Conservation (phyloP, 1,140 invertebrate species). For the Hestina assimilis region DNA sequence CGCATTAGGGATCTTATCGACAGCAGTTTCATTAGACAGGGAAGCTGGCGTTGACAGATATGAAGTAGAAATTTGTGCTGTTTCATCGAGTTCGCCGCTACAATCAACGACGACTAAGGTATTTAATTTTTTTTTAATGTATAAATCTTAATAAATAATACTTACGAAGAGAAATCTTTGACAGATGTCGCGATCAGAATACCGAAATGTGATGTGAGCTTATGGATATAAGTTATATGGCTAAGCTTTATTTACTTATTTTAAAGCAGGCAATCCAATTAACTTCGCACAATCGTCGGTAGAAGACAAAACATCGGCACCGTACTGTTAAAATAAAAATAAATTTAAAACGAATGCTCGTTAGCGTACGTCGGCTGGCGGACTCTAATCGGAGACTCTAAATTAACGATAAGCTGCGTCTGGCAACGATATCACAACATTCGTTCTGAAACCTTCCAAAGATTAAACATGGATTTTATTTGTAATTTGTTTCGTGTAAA, state of each 20-base stretch:
- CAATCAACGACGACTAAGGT: constrained; percentile 90
- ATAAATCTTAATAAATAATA: background rate
- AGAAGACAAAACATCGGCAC: constrained; percentile 67
- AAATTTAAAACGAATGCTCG: constrained; percentile 69
- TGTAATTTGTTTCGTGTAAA: constrained; percentile 47
- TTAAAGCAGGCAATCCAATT: constrained; percentile 61
- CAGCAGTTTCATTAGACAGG: constrained; percentile 89
- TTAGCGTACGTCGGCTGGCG: constrained; percentile 68
- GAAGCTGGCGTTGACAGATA: constrained; percentile 90
- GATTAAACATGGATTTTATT: constrained; percentile 68
- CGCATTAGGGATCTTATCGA: constrained; percentile 92
- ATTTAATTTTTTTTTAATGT: constrained; percentile 8
- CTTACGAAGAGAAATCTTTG: background rate
- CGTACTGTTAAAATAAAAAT: constrained; percentile 70
- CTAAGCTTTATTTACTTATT: constrained; percentile 35
- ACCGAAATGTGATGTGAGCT: constrained; percentile 7
- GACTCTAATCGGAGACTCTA: constrained; percentile 72
- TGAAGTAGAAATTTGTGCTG: constrained; percentile 90
- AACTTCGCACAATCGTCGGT: constrained; percentile 62
- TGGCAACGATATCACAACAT: constrained; percentile 68
- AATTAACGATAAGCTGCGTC: constrained; percentile 72
- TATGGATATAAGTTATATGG: constrained; percentile 20
- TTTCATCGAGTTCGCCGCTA: constrained; percentile 82
- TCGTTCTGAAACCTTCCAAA: constrained; percentile 66
- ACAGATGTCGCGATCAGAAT: constrained; percentile 23